A percentile compares a stretch with the other conserved stretches of the same genome.
phyloP scores from a whole-genome alignment of 2,113 vertebrate species.

The Spea multiplicata region DNA sequence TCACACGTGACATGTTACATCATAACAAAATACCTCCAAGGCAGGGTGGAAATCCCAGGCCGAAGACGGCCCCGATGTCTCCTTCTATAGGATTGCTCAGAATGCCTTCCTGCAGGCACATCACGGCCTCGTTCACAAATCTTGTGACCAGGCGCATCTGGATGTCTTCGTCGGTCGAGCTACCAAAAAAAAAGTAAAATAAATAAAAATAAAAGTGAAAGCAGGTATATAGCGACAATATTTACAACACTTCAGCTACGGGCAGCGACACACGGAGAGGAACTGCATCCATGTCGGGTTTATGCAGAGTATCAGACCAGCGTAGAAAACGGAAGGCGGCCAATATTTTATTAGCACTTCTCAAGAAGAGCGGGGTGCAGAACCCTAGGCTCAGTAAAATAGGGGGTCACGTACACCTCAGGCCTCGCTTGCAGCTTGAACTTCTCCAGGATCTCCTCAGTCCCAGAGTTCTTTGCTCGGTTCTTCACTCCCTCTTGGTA shows the following conservation, averaged over 20 bases:
- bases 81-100: conserved; percentile 85
- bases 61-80: conserved; percentile 93
- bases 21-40: conserved; percentile 79
- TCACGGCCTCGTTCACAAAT: conserved; percentile 89
- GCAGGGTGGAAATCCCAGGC: conserved; percentile 89
- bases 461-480: conserved; percentile 77
- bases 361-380: background rate
- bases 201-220: no score
- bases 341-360: no score
- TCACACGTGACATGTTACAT: no score
- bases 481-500: conserved; percentile 82
- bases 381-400: no score
- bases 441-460: conserved; percentile 73
- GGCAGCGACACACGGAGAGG: no score
- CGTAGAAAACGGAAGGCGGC: no score
- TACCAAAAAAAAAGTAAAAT: conserved; percentile 58
- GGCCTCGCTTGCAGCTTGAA: conserved; percentile 74
- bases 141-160: conserved; percentile 86
- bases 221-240: no score
- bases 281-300: no score
- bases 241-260: no score
- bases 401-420: conserved; percentile 75
- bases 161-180: conserved; percentile 86
- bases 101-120: conserved; percentile 94
- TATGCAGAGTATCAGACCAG: no score